Conservation (phyloP, 2,797 vertebrate species). For the Amphiprion clarkii region DNA sequence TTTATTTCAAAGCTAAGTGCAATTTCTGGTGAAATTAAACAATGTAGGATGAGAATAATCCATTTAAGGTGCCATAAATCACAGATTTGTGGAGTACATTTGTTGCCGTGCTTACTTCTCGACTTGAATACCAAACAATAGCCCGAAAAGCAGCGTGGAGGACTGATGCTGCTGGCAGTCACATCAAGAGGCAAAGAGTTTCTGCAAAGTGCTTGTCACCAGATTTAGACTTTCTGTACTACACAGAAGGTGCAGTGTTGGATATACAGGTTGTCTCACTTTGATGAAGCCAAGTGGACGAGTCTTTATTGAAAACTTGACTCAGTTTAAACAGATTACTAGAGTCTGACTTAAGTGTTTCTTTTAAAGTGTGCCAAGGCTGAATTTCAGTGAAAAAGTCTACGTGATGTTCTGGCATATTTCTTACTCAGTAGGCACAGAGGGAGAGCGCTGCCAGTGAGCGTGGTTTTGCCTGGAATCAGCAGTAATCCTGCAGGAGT, state of each 20-base stretch:
- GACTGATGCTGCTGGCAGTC: constrained; percentile 18
- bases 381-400: constrained; percentile 29
- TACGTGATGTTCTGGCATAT: constrained; percentile 43
- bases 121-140: constrained; percentile 38
- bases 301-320: background rate
- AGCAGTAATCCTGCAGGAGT: constrained; percentile 68
- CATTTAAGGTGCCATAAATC: constrained; percentile 6
- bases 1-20: background rate
- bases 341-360: constrained; percentile 3
- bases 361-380: background rate
- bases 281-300: background rate
- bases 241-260: background rate
- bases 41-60: background rate
- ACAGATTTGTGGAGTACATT: background rate
- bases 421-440: constrained; percentile 58
- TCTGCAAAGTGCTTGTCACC: constrained; percentile 26
- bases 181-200: constrained; percentile 10
- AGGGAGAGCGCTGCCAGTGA: constrained; percentile 44
- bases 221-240: constrained; percentile 25
- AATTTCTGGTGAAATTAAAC: background rate
- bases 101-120: constrained; percentile 25
- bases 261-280: background rate
- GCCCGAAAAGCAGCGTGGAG: constrained; percentile 29
- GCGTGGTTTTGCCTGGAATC: constrained; percentile 57
- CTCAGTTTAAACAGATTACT: background rate